Percentiles rank a stretch among this genome's conserved stretches.
Evolutionary conservation across 2,888 invertebrate genomes (phyloP).

Genomic region (Chouioia cunea): DNA sequence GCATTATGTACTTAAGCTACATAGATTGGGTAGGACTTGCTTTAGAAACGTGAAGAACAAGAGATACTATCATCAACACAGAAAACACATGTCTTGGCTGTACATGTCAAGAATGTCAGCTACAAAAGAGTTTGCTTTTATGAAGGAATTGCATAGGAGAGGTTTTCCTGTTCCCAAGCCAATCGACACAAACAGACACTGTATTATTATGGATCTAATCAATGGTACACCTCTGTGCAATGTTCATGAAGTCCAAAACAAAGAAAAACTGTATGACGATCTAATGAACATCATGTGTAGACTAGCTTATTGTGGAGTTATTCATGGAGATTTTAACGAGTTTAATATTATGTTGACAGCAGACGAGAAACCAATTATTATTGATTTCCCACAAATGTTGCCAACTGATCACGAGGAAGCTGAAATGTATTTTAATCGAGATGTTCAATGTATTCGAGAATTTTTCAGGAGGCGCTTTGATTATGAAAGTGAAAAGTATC

Average conservation of each 20-base stretch:
- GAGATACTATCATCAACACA: conserved; percentile 94
- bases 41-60: conserved; percentile 96
- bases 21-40: conserved; percentile 93
- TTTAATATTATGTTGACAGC: conserved; percentile 94
- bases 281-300: conserved; percentile 93
- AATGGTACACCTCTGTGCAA: conserved; percentile 84
- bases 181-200: conserved; percentile 94
- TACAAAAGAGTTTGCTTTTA: conserved; percentile 96
- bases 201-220: conserved; percentile 95
- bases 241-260: conserved; percentile 76
- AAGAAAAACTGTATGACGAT: conserved; percentile 88
- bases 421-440: conserved; percentile 91
- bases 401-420: conserved; percentile 94
- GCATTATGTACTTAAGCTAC: conserved; percentile 89
- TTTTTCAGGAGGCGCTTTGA: conserved; percentile 92
- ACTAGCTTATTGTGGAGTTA: conserved; percentile 94
- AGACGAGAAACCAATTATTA: conserved; percentile 85
- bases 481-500: conserved; percentile 87
- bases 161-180: conserved; percentile 96
- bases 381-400: conserved; percentile 99
- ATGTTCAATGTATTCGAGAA: conserved; percentile 91
- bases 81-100: conserved; percentile 93
- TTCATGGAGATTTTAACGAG: conserved; percentile 99
- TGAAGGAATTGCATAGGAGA: conserved; percentile 92
- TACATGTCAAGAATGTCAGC: conserved; percentile 97